phyloP scores from a whole-genome alignment of 2,113 vertebrate genomes.

The Brevimyrus niger region DNA sequence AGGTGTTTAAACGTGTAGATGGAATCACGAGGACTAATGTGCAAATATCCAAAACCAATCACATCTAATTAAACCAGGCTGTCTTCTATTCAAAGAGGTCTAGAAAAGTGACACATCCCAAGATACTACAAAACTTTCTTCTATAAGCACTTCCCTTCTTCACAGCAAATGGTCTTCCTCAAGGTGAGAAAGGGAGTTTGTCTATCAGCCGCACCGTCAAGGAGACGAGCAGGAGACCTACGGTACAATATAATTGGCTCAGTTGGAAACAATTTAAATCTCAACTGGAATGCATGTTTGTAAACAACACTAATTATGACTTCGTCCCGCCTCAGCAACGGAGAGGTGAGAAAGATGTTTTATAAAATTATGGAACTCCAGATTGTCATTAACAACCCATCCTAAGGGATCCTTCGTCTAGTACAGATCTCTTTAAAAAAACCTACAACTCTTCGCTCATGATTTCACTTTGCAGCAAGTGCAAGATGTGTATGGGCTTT shows the following conservation, averaged over 20 bases:
- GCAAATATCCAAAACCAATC: not conserved
- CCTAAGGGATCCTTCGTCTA: not conserved
- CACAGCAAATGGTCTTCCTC: not conserved
- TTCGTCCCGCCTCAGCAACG: not conserved
- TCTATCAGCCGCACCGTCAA: not conserved
- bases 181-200: not conserved
- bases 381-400: not conserved
- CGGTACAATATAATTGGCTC: constrained; percentile 2
- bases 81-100: not conserved
- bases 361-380: not conserved
- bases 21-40: not conserved
- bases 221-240: not conserved
- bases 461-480: not conserved
- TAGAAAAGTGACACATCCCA: not conserved
- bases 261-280: constrained; percentile 4
- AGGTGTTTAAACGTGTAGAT: not conserved
- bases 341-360: not conserved
- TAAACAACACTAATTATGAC: constrained; percentile 8
- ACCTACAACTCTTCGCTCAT: not conserved
- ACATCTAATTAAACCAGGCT: not conserved
- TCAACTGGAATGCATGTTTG: not conserved
- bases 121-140: not conserved
- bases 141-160: not conserved
- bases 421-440: not conserved
- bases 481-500: not conserved